Conservation (phyloP, 2,113 vertebrate species). For the Lampris incognitus region DNA sequence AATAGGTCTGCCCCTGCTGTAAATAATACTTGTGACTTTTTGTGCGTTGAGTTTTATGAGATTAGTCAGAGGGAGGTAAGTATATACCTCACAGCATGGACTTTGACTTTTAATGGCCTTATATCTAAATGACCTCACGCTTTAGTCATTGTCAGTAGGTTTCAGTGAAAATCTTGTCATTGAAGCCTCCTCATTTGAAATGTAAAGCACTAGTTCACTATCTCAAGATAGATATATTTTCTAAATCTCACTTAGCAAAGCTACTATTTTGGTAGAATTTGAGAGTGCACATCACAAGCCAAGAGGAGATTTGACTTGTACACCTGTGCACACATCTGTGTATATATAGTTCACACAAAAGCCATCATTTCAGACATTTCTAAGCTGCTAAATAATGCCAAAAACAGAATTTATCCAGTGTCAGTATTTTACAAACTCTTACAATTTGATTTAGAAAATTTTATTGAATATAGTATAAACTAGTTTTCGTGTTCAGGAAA, state of each 20-base stretch:
- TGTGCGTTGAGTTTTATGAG: slow-evolving; percentile 42
- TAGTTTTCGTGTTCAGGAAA: slow-evolving; percentile 54
- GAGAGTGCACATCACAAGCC: slow-evolving; percentile 71
- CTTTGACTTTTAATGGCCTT: slow-evolving; percentile 85
- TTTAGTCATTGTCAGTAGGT: slow-evolving; percentile 71
- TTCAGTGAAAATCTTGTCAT: slow-evolving; percentile 66
- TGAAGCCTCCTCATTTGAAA: slow-evolving; percentile 75
- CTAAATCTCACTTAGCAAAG: slow-evolving; percentile 75
- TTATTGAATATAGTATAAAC: slow-evolving; percentile 49
- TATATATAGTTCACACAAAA: slow-evolving; percentile 75
- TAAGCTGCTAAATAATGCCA: slow-evolving; percentile 86
- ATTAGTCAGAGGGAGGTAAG: slow-evolving; percentile 68
- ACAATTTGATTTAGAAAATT: slow-evolving; percentile 56
- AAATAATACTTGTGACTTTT: slow-evolving; percentile 76
- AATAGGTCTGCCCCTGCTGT: slow-evolving; percentile 79
- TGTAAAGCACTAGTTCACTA: slow-evolving; percentile 77
- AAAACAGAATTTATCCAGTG: slow-evolving; percentile 75
- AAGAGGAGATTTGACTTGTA: slow-evolving; percentile 70
- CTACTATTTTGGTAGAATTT: slow-evolving; percentile 80
- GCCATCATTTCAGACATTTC: slow-evolving; percentile 81
- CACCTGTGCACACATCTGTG: slow-evolving; percentile 60
- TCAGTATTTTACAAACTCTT: slow-evolving; percentile 55
- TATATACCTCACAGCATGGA: slow-evolving; percentile 93
- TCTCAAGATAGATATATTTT: slow-evolving; percentile 79
- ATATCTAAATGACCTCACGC: slow-evolving; percentile 84